Evolutionary conservation across 1,140 invertebrate genomes (phyloP).

Genomic region (Portunus trituberculatus): DNA sequence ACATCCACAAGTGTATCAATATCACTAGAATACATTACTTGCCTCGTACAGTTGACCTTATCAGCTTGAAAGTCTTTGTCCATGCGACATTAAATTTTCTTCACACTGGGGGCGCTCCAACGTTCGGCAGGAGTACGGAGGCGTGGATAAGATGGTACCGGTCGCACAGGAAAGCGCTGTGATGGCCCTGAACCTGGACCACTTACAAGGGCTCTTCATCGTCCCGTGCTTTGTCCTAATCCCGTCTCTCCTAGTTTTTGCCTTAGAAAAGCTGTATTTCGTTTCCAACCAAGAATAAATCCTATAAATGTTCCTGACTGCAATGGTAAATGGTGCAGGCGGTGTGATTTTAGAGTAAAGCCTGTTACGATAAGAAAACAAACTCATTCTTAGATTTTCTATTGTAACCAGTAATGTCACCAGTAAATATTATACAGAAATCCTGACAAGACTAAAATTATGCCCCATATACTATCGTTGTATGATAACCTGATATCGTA

Average conservation of each 20-base stretch:
- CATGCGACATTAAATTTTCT: not conserved
- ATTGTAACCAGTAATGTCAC: too few relatives aligned
- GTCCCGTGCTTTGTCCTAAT: conserved; percentile 16
- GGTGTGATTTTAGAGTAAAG: too few relatives aligned
- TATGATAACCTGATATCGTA: too few relatives aligned
- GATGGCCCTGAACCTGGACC: conserved; percentile 38
- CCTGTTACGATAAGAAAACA: too few relatives aligned
- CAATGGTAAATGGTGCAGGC: too few relatives aligned
- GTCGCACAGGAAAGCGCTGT: not conserved
- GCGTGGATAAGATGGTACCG: not conserved
- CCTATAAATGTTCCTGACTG: too few relatives aligned
- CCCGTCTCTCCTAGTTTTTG: conserved; percentile 21
- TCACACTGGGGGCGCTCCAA: not conserved
- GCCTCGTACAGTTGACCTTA: not conserved
- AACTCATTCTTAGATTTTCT: too few relatives aligned
- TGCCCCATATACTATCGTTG: too few relatives aligned
- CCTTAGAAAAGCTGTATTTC: not conserved
- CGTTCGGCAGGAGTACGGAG: not conserved
- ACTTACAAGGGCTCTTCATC: conserved; percentile 57
- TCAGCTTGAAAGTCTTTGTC: not conserved
- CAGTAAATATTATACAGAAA: too few relatives aligned
- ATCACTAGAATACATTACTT: not conserved
- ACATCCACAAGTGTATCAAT: not conserved
- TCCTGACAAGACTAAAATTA: too few relatives aligned
- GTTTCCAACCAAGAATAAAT: too few relatives aligned